Evolutionary conservation across 2,797 vertebrate genomes (phyloP), one percentile per base, ranked within the genome.

Genomic region (Etheostoma perlongum): DNA sequence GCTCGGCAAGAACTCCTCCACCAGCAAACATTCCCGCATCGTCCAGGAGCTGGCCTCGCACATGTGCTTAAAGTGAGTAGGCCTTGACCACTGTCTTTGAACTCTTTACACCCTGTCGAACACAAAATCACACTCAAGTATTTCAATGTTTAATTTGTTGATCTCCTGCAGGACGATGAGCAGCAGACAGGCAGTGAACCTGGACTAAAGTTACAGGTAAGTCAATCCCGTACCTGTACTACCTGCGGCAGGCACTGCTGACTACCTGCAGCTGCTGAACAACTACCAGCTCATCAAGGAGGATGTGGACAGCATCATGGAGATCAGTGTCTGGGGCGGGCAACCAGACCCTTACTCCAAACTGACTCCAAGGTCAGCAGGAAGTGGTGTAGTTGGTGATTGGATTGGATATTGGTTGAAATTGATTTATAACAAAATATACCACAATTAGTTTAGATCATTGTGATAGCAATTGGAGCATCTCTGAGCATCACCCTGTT

Each of bases 231-330:
- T n/a, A 99, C 78, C 30, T 99, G 78, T 85, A 96, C 0, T 96
- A 96, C 85, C 62, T 99, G 76, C 94, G 96, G 55, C 93, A 96
- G 48, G 93, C 93, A 0, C 90, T 99, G 84, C 92, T 99, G 62
- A 92, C n/a, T n/a, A n/a, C n/a, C n/a, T 99, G 81, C 87, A 92
- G 61, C 93, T 97, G 48, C 96, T 99, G 95, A 96, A 98, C n/a
- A 88, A 96, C 2, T 99, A 99, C 81, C 94, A 96, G 91, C 94
- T 99, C 83, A 87, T 97, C 93, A 97, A 92, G 87, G 98, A 99
- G 79, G 98, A 99, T n/a, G 94, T 97, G 86, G 98, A 99, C 87
- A 98, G 93, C 86, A 96, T 99, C 59, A 98, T 99, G 97, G 98
- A 99, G 92, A 94, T 97, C 75, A 96, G 96, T 77, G 88, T 63